These are phyloP conservation scores for Eurytoma adleriae DNA, from an alignment of 2,888 invertebrate genomes.

Conservation along the genomic window DNA sequence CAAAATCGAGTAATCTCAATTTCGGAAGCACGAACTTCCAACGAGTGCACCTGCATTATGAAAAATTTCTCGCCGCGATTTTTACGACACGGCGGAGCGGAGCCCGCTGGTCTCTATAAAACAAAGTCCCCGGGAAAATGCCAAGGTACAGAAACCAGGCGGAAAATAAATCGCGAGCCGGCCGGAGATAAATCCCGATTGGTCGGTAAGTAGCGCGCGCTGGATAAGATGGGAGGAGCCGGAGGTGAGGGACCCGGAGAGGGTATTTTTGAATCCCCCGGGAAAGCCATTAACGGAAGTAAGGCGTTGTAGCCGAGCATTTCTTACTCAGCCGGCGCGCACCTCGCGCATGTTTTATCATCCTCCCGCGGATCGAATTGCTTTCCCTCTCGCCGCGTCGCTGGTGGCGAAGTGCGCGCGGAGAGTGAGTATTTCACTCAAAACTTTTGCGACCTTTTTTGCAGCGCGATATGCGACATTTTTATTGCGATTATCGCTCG, in stretches of 20 bases:
- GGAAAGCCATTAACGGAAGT: conserved; percentile 65
- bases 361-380: conserved; percentile 19
- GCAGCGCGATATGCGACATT: too few relatives aligned
- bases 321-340: conserved; percentile 62
- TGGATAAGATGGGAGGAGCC: conserved; percentile 24
- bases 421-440: conserved; percentile 8
- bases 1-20: background rate
- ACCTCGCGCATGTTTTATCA: conserved; percentile 63
- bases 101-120: conserved; percentile 34
- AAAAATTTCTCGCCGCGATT: background rate
- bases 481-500: too few relatives aligned
- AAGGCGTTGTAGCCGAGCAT: conserved; percentile 35
- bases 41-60: background rate
- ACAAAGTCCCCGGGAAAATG: conserved; percentile 56
- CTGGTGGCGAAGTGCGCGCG: conserved; percentile 47
- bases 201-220: conserved; percentile 46
- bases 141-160: conserved; percentile 49
- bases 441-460: background rate
- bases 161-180: conserved; percentile 59
- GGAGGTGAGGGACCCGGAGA: conserved; percentile 55
- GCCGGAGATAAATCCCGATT: conserved; percentile 60
- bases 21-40: background rate
- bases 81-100: background rate
- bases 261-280: conserved; percentile 64
- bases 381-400: conserved; percentile 32